These are phyloP conservation scores for Zophobas atratus DNA, from an alignment of 1,140 invertebrate genomes.

Conservation along the genomic window DNA sequence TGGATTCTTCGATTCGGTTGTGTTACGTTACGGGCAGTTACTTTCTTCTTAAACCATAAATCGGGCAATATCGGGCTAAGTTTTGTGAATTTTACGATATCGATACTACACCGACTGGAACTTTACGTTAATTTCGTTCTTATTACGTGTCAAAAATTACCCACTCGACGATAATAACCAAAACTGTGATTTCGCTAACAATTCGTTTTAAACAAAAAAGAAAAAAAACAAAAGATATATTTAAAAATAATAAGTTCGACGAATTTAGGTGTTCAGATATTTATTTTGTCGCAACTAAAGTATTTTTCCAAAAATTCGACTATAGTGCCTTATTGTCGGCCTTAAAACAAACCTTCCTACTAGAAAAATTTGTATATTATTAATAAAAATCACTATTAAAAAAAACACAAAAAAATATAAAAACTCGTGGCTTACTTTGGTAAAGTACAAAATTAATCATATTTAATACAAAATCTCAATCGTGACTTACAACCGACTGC, in stretches of 20 bases:
- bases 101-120: conserved; percentile 54
- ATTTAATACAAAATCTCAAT: conserved; percentile 48
- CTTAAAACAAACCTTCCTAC: conserved; percentile 65
- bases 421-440: conserved; percentile 61
- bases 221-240: conserved; percentile 50
- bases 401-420: conserved; percentile 60
- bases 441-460: conserved; percentile 58
- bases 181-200: conserved; percentile 57
- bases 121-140: background rate
- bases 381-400: conserved; percentile 61
- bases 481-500: conserved; percentile 38
- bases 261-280: conserved; percentile 60
- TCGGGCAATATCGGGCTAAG: conserved; percentile 63
- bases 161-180: conserved; percentile 35
- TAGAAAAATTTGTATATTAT: conserved; percentile 67
- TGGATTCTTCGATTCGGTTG: conserved; percentile 21
- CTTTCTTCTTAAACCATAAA: conserved; percentile 47
- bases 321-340: conserved; percentile 67
- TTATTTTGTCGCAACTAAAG: conserved; percentile 61
- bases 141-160: too few species aligned
- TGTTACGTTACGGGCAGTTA: conserved; percentile 17
- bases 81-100: conserved; percentile 58
- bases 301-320: conserved; percentile 66
- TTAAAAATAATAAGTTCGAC: conserved; percentile 42
- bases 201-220: conserved; percentile 26